Evolutionary conservation across 2,113 vertebrate species (phyloP).

Genomic region (Myiozetetes cayanensis): DNA sequence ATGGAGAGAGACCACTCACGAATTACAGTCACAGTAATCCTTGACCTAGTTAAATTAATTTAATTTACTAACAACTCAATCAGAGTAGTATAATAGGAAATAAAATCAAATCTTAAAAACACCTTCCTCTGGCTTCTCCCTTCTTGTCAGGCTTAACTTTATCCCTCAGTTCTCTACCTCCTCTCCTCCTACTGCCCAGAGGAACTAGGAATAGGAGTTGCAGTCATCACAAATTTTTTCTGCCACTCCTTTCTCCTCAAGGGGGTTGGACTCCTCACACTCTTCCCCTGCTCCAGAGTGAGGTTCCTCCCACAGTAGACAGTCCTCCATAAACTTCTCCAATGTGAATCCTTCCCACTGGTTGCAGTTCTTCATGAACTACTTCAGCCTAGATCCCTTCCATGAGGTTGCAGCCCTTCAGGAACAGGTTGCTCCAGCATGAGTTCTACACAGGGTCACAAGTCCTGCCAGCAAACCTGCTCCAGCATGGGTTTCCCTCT

Average conservation of each 20-base stretch:
- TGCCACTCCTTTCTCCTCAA: not conserved
- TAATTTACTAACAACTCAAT: not conserved
- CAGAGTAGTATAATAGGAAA: not conserved
- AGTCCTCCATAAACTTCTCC: not conserved
- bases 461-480: not conserved
- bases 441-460: not conserved
- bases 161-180: not conserved
- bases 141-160: not conserved
- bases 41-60: not conserved
- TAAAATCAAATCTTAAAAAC: not conserved
- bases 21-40: too few relatives aligned
- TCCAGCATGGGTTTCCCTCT: not conserved
- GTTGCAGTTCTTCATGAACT: not conserved
- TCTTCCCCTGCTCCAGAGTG: not conserved
- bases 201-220: not conserved
- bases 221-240: not conserved
- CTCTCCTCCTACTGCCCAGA: not conserved
- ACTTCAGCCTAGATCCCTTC: not conserved
- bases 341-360: not conserved
- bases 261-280: not conserved
- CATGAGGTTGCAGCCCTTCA: not conserved
- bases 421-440: not conserved
- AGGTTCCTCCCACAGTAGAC: not conserved
- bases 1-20: not conserved
- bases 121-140: not conserved